Evolutionary conservation across 2,888 invertebrate genomes (phyloP).

Genomic region (Conomelus anceps): DNA sequence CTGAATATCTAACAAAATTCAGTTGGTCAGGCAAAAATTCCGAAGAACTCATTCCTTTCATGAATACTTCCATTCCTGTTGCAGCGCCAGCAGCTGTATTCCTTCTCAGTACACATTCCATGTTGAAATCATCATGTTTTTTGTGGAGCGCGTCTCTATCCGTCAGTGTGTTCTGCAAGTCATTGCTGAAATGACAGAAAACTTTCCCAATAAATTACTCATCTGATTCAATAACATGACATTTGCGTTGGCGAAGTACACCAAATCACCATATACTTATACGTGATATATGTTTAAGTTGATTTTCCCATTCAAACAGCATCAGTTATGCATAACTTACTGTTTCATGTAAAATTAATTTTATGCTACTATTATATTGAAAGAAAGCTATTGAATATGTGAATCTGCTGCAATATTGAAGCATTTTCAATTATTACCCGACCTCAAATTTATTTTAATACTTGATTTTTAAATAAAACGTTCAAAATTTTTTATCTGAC

Average conservation of each 20-base stretch:
- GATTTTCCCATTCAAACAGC: no score
- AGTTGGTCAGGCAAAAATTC: slow-evolving; percentile 29
- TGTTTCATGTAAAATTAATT: no score
- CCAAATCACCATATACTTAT: background rate
- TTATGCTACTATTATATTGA: no score
- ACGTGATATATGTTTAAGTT: no score
- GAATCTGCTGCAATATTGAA: no score
- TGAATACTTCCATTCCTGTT: slow-evolving; percentile 34
- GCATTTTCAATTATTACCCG: no score
- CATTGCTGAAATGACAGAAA: background rate
- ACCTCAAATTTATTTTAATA: no score
- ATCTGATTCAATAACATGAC: background rate
- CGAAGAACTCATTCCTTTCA: slow-evolving; percentile 27
- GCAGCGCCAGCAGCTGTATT: slow-evolving; percentile 33
- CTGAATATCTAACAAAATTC: slow-evolving; percentile 29
- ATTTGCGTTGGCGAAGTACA: background rate
- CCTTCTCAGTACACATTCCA: slow-evolving; percentile 29
- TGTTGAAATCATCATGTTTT: slow-evolving; percentile 2
- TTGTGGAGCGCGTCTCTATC: background rate
- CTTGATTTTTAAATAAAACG: no score
- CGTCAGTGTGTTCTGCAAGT: background rate
- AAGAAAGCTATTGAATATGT: no score
- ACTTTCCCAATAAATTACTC: background rate
- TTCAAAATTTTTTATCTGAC: no score
- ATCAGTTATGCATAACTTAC: no score